Evolutionary conservation across 2,797 vertebrate genomes (phyloP).

Genomic region (Parotocinclus haroldoi): DNA sequence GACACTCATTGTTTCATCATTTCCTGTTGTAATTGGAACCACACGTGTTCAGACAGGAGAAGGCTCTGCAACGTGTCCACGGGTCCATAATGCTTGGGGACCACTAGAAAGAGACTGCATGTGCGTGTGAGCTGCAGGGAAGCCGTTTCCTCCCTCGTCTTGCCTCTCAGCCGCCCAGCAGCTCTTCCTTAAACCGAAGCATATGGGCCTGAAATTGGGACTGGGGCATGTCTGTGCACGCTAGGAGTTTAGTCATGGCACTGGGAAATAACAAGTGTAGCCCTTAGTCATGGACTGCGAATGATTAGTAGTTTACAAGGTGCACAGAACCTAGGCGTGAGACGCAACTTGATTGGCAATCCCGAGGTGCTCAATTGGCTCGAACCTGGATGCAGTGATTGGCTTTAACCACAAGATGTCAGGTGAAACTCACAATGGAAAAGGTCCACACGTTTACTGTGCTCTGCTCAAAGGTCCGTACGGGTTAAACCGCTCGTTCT

Average conservation of each 20-base stretch:
- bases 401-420: constrained; percentile 43
- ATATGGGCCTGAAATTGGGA: constrained; percentile 19
- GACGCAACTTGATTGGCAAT: too few relatives aligned
- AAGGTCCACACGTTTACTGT: background rate
- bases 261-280: constrained; percentile 2
- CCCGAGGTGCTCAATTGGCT: too few relatives aligned
- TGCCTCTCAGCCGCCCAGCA: constrained; percentile 12
- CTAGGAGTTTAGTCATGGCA: constrained; percentile 11
- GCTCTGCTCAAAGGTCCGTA: background rate
- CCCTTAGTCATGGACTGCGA: background rate
- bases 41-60: constrained; percentile 17
- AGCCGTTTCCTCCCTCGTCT: constrained; percentile 17
- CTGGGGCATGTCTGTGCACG: constrained; percentile 13
- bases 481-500: too few relatives aligned
- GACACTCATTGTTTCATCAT: constrained; percentile 22
- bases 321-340: too few relatives aligned
- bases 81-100: constrained; percentile 25
- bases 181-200: constrained; percentile 25
- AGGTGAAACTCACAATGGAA: constrained; percentile 20
- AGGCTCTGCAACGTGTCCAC: constrained; percentile 23
- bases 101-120: constrained; percentile 42
- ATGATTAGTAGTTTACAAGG: constrained; percentile 6
- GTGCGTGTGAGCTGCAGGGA: constrained; percentile 22
- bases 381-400: constrained; percentile 22
- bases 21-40: constrained; percentile 34